Percentiles rank a stretch among this genome's conserved stretches.
Conservation (phyloP, 2,113 vertebrate genomes). For the Nanger granti region DNA sequence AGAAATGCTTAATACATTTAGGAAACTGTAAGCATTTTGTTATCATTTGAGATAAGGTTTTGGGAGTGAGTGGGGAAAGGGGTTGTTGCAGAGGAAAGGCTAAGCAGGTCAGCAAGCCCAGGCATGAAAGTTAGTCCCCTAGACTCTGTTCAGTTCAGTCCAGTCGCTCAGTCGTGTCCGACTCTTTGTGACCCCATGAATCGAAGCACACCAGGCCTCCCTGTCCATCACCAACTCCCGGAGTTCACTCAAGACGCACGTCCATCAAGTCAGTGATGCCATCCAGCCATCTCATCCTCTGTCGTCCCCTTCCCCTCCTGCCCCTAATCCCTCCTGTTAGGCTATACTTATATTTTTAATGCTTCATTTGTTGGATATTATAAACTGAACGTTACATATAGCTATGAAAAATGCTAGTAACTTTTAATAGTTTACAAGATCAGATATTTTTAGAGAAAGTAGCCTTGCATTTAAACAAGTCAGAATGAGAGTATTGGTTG, state of each 20-base stretch:
- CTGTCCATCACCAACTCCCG: too few species aligned
- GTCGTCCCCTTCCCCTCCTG: too few species aligned
- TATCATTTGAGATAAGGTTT: neutral
- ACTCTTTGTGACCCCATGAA: too few species aligned
- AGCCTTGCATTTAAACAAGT: neutral
- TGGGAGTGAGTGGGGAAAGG: neutral
- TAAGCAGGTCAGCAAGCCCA: neutral
- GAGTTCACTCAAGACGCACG: too few species aligned
- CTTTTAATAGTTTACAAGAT: neutral
- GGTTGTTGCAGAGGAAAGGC: neutral
- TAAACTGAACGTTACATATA: neutral
- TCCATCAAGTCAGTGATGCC: too few species aligned
- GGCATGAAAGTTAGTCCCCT: neutral
- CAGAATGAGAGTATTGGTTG: neutral
- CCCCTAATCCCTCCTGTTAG: neutral
- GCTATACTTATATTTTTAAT: neutral
- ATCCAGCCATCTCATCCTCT: too few species aligned
- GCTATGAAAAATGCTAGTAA: neutral
- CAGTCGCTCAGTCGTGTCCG: too few species aligned
- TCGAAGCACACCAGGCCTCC: too few species aligned
- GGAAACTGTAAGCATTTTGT: neutral
- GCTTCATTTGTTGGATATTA: conserved; percentile 26
- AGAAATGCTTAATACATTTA: neutral
- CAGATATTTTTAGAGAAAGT: neutral
- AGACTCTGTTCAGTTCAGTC: neutral